A percentile compares a stretch with the other conserved stretches of the same genome.
phyloP scores from a whole-genome alignment of 2,888 invertebrate genomes.

The Erebia ligea region DNA sequence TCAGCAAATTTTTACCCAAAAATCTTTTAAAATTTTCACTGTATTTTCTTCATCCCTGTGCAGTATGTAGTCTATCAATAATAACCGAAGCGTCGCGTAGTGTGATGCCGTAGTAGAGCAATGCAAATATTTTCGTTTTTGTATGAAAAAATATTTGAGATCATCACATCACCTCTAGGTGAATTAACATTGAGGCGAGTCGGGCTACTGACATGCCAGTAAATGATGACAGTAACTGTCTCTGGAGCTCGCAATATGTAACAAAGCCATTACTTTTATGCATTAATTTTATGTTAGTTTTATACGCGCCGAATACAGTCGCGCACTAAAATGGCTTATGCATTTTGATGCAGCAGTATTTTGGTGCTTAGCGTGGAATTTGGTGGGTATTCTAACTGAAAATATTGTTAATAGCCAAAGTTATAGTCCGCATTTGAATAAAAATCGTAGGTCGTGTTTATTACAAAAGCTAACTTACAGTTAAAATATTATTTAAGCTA shows the following conservation, averaged over 20 bases:
- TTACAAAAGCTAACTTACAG: background rate
- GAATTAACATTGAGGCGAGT: too few species aligned
- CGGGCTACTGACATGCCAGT: background rate
- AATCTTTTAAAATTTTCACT: too few species aligned
- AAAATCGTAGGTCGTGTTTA: background rate
- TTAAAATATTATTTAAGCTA: too few species aligned
- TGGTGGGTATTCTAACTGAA: background rate
- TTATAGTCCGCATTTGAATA: background rate
- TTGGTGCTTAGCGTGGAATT: slow-evolving; percentile 12
- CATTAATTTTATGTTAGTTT: slow-evolving; percentile 40
- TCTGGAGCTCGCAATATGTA: background rate
- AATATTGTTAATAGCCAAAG: slow-evolving; percentile 7
- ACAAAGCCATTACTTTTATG: slow-evolving; percentile 33
- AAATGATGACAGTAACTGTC: background rate
- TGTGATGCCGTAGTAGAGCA: too few species aligned
- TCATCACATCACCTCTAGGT: too few species aligned
- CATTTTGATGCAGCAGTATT: slow-evolving; percentile 33
- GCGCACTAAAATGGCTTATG: slow-evolving; percentile 32
- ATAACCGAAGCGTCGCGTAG: too few species aligned
- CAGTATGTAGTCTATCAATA: too few species aligned
- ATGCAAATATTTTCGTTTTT: too few species aligned
- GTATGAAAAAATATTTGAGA: too few species aligned
- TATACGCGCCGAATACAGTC: slow-evolving; percentile 30
- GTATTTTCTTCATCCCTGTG: too few species aligned
- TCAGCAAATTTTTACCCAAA: too few species aligned